Percentiles rank a stretch among this genome's conserved stretches.
Conservation (phyloP, 2,888 invertebrate species). For the Drosophila multiciliata region DNA sequence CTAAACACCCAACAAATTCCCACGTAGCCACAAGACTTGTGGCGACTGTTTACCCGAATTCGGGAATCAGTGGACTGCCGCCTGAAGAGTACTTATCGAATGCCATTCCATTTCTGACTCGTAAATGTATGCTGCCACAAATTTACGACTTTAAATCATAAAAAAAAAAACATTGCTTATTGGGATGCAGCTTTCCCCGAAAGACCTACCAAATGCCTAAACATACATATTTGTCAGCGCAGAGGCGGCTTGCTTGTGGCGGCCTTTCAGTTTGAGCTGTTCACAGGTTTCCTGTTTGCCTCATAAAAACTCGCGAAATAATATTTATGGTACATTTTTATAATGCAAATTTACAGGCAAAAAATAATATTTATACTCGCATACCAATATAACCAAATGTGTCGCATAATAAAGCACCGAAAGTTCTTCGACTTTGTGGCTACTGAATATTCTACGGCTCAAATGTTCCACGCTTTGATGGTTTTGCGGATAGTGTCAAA, state of each 20-base stretch:
- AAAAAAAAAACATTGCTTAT: constrained; percentile 64
- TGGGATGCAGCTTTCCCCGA: constrained; percentile 52
- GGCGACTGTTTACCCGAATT: not conserved
- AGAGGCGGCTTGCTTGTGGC: constrained; percentile 16
- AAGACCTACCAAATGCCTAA: constrained; percentile 2
- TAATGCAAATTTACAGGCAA: constrained; percentile 72
- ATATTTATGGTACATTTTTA: constrained; percentile 78
- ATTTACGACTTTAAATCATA: constrained; percentile 80
- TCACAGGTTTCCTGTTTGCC: constrained; percentile 49
- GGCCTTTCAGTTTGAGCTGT: constrained; percentile 11
- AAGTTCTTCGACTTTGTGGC: constrained; percentile 25
- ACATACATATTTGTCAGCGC: constrained; percentile 7
- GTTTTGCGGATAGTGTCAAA: constrained; percentile 3
- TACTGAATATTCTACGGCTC: not conserved
- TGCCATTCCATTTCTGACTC: constrained; percentile 69
- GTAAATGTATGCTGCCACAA: constrained; percentile 74
- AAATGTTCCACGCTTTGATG: constrained; percentile 11
- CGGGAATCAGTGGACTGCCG: constrained; percentile 27
- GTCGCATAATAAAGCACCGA: constrained; percentile 10
- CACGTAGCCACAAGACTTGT: not conserved
- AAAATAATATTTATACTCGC: constrained; percentile 60
- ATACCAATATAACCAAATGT: constrained; percentile 46
- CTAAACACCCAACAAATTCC: not conserved
- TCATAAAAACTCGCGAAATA: constrained; percentile 69
- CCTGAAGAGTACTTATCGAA: constrained; percentile 53